Conservation (phyloP, 2,113 vertebrate genomes). For the Heliornis fulica region DNA sequence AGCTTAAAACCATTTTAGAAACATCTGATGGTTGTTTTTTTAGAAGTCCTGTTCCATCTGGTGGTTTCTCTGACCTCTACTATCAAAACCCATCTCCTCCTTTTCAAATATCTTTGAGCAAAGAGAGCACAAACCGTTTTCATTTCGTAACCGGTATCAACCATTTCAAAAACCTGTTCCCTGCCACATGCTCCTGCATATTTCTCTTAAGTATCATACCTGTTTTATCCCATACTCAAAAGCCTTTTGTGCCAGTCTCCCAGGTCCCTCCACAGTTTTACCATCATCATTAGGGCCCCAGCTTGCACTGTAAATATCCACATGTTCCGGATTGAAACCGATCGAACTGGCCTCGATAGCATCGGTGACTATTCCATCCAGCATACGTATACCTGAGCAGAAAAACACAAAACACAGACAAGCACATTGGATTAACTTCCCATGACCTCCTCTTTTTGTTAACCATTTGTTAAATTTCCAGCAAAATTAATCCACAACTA, state of each 20-base stretch:
- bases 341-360: conserved; percentile 98
- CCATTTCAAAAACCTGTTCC: background rate
- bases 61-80: background rate
- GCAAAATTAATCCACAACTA: background rate
- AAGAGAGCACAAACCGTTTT: background rate
- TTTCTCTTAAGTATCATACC: conserved; percentile 63
- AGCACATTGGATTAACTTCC: background rate
- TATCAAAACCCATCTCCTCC: background rate
- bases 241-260: conserved; percentile 92
- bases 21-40: background rate
- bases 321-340: conserved; percentile 92
- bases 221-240: conserved; percentile 96
- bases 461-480: background rate
- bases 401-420: background rate
- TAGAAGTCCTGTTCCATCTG: background rate
- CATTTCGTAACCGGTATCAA: background rate
- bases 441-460: background rate
- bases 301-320: conserved; percentile 98
- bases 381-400: conserved; percentile 90
- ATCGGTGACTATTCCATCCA: conserved; percentile 96
- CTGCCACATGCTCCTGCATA: background rate
- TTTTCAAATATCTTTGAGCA: background rate
- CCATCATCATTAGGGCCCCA: conserved; percentile 99
- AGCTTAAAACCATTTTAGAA: background rate
- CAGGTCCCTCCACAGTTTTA: conserved; percentile 96